Evolutionary conservation across 2,797 vertebrate genomes (phyloP), one percentile per base, ranked within the genome.

Genomic region (Myripristis murdjan): DNA sequence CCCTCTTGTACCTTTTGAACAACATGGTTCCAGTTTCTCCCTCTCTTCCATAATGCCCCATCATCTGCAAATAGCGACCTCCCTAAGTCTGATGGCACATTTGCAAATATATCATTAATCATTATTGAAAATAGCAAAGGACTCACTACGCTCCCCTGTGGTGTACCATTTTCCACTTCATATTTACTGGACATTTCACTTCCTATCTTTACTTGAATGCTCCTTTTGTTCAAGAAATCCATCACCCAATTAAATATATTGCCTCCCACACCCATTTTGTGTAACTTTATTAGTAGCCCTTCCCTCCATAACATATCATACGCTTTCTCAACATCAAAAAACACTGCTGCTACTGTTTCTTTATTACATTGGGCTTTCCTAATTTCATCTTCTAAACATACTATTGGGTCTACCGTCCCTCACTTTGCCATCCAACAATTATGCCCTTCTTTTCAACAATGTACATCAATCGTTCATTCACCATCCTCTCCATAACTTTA

Each of bases 1-100:
- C 58, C 37, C 9, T 61, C 49, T 18, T 71, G 68, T 18, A 71
- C 8, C 18, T 41, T 41, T 43, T 48, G 44, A 3, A 48, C 43
- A 18, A 37, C 26, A n/a, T 33, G 33, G 14, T 20, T 15, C 20
- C 58, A 6, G 58, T 68, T 68, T 49, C 26, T 57, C 5, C 54
- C 54, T 26, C 64, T 58, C 24, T 57, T n/a, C n/a, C n/a, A n/a
- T n/a, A n/a, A n/a, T n/a, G n/a, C n/a, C n/a, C n/a, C n/a, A n/a
- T n/a, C n/a, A 51, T 51, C 48, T 51, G 63, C 63, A 44, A 43
- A 46, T 23, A 65, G 23, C 24, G 16, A 62, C 5, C 33, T 33
- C 3, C 26, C 14, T 10, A 44, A 44, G 51, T 26, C 22, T 12
- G 14, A 4, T 15, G 0, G 26, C 3, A 53, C 28, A 33, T 14